Evolutionary conservation across 1,140 invertebrate species (phyloP), one percentile per base, ranked within the genome.

Genomic region (Acromyrmex echinatior): DNA sequence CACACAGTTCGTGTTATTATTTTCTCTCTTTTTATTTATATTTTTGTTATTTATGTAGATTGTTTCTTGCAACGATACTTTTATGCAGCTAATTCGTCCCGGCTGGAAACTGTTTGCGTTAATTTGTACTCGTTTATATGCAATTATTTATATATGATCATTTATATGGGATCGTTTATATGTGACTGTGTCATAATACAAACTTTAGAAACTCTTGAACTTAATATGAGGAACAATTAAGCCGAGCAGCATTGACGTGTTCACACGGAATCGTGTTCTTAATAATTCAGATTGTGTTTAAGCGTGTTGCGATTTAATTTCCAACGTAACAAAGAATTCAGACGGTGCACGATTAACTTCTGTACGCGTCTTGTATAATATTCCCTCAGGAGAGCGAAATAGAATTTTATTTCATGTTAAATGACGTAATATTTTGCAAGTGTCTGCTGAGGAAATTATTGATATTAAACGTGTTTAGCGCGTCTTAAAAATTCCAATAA

Each of bases 141-240:
- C 65, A 31, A 25, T 35, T 35, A 45, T 73, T 81, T 49, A 73
- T 21, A 53, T 60, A 53, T 18, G 63, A 56, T n/a, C 21, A n/a
- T 25, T 58, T 58, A 16, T 14, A 60, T 12, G 21, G 45, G 49
- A 39, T 53, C 53, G 70, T 60, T 82, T 60, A 71, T 21, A 53
- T 60, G 66, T 16, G 60, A 65, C 25, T 21, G n/a, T 60, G 63
- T 81, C 28, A 18, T 62, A 63, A 82, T 45, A 12, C 10, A 28
- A 45, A 73, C 66, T 53, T 21, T 28, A 28, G 63, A 5, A 80
- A 80, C 78, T 82, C 25, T 82, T 49, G 60, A 74, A 84, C 73
- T 63, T 84, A 84, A 84, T 76, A 84, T 21, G 80, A 84, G 21
- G 9, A 35, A 39, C 14, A 76, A 76, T 63, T 76, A 51, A 63